Evolutionary conservation across 2,797 vertebrate genomes (phyloP).

Genomic region (Steatocranus sp.): DNA sequence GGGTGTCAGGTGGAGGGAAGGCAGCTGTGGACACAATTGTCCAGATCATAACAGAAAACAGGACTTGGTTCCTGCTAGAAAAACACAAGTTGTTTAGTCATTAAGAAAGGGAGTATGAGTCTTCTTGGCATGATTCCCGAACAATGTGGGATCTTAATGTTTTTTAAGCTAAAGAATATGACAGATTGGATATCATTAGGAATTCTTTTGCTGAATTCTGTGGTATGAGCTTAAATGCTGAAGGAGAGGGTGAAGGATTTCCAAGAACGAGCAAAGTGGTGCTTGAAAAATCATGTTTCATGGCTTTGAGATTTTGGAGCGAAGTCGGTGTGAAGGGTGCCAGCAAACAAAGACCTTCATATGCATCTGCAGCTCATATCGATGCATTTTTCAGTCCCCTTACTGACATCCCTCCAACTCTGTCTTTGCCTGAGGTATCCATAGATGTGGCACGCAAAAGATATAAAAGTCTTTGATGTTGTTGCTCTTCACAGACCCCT

Average conservation of each 20-base stretch:
- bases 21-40: conserved; percentile 37
- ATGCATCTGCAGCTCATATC: background rate
- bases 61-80: conserved; percentile 21
- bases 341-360: background rate
- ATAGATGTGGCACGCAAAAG: background rate
- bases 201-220: background rate
- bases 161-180: background rate
- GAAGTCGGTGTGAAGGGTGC: background rate
- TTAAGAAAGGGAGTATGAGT: conserved; percentile 19
- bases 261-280: background rate
- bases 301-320: background rate
- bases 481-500: background rate
- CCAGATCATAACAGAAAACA: conserved; percentile 16
- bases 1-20: conserved; percentile 28
- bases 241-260: background rate
- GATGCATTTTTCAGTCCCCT: background rate
- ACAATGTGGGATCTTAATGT: background rate
- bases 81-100: conserved; percentile 33
- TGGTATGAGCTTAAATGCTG: background rate
- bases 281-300: background rate
- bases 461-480: background rate
- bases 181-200: background rate
- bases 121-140: background rate
- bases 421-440: background rate
- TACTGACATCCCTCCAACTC: background rate